A percentile compares a stretch with the other conserved stretches of the same genome.
Evolutionary conservation across 2,888 invertebrate species (phyloP).

Genomic region (Lacanobia oleracea): DNA sequence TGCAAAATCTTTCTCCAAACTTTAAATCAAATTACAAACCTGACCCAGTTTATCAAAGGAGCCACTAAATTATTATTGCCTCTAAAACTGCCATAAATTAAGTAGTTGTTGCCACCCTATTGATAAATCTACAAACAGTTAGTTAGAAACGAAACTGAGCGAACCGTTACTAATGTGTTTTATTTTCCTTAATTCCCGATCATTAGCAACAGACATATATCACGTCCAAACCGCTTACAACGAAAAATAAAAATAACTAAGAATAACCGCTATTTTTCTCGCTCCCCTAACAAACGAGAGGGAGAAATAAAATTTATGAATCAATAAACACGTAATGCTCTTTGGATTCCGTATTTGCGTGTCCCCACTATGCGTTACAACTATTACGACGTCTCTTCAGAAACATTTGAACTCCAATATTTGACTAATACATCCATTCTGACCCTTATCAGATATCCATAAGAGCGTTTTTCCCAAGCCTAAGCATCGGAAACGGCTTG

Average conservation of each 20-base stretch:
- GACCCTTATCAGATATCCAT: slow-evolving; percentile 28
- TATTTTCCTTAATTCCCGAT: slow-evolving; percentile 56
- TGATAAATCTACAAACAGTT: slow-evolving; percentile 36
- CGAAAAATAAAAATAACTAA: slow-evolving; percentile 57
- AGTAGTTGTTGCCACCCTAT: slow-evolving; percentile 15
- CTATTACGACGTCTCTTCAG: slow-evolving; percentile 61
- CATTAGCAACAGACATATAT: slow-evolving; percentile 58
- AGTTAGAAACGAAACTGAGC: slow-evolving; percentile 19
- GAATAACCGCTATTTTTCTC: slow-evolving; percentile 52
- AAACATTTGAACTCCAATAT: slow-evolving; percentile 61
- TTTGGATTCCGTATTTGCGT: slow-evolving; percentile 62
- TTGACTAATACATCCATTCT: slow-evolving; percentile 16
- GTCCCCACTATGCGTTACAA: slow-evolving; percentile 60
- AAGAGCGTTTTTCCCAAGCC: slow-evolving; percentile 32
- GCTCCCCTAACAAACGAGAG: slow-evolving; percentile 58
- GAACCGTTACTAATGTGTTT: slow-evolving; percentile 42
- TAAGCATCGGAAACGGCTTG: slow-evolving; percentile 20
- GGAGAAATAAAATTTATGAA: slow-evolving; percentile 66
- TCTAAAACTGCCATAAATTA: slow-evolving; percentile 42
- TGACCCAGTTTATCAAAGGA: slow-evolving; percentile 10
- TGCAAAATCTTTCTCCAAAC: neutral
- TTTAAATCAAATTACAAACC: slow-evolving; percentile 30
- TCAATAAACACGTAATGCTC: slow-evolving; percentile 65
- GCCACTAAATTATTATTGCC: slow-evolving; percentile 38
- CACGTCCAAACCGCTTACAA: slow-evolving; percentile 53